Evolutionary conservation across 2,797 vertebrate species (phyloP), one percentile per base, ranked within the genome.

Genomic region (Acipenser oxyrinchus): DNA sequence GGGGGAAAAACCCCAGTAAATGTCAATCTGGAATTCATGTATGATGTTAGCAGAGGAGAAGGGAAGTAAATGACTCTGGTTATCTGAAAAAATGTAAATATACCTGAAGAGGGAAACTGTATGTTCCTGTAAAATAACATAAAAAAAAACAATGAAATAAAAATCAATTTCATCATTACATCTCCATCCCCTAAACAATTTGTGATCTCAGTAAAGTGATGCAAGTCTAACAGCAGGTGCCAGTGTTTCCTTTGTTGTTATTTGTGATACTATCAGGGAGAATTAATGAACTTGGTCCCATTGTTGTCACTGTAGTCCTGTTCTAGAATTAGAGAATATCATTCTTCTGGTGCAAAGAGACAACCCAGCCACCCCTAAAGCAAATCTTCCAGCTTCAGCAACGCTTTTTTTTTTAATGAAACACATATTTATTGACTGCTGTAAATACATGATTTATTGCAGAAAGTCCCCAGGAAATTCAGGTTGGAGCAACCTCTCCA

Each of bases 191-290:
- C 23, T 37, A 3, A 37, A 37, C 4, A 37, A 37, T 37, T 3
- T 37, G 23, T 37, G 23, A 37, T 2, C 23, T 37, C 23, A 37
- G 23, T 67, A 68, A 65, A 70, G 15, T 67, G 61, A 50, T 58
- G 67, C 48, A 55, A 59, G 11, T 68, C 52, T 71, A 58, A 72
- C 68, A 71, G 64, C 53, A 69, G 68, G 64, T 71, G 75, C 53
- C 72, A 72, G 67, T 75, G 60, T 68, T 71, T 76, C 70, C 69
- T 77, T 66, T 67, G 64, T 68, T 55, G 60, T 66, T 59, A 51
- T 48, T 64, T 48, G 13, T 66, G 48, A 60, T 49, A 23, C 7
- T 23, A 23, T 10, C 12, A 1, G 51, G 15, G 23, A 48, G 51
- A 66, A 51, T 50, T 13, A 51, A 66, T 49, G 12, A 57, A 53